Evolutionary conservation across 2,888 invertebrate genomes (phyloP).

Genomic region (Pogonocherus hispidulus): DNA sequence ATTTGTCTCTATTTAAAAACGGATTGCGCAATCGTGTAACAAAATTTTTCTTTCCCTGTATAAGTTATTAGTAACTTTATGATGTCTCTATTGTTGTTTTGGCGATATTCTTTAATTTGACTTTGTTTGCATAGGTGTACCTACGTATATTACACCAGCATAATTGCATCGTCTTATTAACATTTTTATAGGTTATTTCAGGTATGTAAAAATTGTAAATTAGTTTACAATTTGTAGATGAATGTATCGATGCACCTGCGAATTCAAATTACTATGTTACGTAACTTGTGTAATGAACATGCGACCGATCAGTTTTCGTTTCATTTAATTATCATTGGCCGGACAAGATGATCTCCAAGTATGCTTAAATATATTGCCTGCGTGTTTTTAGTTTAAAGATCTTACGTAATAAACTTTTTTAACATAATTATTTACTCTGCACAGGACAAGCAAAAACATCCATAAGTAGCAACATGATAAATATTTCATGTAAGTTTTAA

Average conservation of each 20-base stretch:
- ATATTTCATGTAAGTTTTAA: not conserved
- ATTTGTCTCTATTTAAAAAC: too few species aligned
- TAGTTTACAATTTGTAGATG: conserved; percentile 25
- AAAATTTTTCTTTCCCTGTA: too few species aligned
- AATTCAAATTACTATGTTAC: conserved; percentile 28
- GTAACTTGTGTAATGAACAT: conserved; percentile 31
- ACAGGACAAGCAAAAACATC: too few species aligned
- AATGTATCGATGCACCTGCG: conserved; percentile 26
- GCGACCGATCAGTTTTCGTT: conserved; percentile 38
- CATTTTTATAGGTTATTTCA: not conserved
- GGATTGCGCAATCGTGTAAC: too few species aligned
- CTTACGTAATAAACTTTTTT: conserved; percentile 30
- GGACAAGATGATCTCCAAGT: conserved; percentile 29
- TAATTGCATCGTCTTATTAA: too few species aligned
- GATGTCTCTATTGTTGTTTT: too few species aligned
- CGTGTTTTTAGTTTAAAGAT: conserved; percentile 21
- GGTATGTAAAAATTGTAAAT: conserved; percentile 4
- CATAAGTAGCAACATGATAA: not conserved
- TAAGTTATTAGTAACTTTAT: too few species aligned
- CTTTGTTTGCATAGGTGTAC: too few species aligned
- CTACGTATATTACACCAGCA: too few species aligned
- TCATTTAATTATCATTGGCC: conserved; percentile 32
- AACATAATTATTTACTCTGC: conserved; percentile 9
- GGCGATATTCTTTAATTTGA: too few species aligned
- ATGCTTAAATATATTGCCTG: conserved; percentile 25